Base-by-base conservation (phyloP, 2,113 vertebrate genomes). In the Sinosuthora webbiana region DNA sequence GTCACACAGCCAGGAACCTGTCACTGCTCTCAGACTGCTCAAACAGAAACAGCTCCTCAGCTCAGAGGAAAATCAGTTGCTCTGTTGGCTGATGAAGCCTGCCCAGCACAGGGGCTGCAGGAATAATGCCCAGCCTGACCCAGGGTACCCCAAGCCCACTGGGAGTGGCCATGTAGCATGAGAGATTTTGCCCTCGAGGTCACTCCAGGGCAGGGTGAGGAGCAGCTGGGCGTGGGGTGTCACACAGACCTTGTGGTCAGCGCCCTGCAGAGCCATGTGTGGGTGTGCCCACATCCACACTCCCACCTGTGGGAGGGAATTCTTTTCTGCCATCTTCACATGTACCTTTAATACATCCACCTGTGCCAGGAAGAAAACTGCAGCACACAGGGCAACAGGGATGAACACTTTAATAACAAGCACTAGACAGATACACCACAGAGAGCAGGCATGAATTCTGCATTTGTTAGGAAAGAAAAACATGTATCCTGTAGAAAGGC, bases 261-360 rank as follows among this genome's bases (percentile, higher is more conserved):
- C 3, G 4, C 8, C 2, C 47, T 7, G 30, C 18, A 0, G 1
- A 11, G 23, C 44, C 22, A 0, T 1, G 17, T 0, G 9, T 3
- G 9, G 31, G 10, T 6, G 1, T 8, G 5, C 9, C 1, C 14
- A 23, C 5, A 23, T 0, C n/a, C 45, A 4, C 1, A 4, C 44
- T 47, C 31, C 25, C 37, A 15, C 50, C 10, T 7, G 17, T 30
- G 21, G 0, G 10, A 37, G 57, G 24, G 23, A 18, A 18, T 0
- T 49, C 23, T 0, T 5, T 16, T 11, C 52, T 50, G 8, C 45
- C 39, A 10, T 2, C 57, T 19, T 56, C 37, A 37, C 10, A 1
- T 0, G 0, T 15, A 19, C 20, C 35, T 63, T 57, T 4, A 56
- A 44, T 11, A 7, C 13, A 25, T 2, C 23, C 41, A 39, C 19